Base-by-base conservation (phyloP, 1,140 invertebrate genomes). In the Neotoxoptera formosana region DNA sequence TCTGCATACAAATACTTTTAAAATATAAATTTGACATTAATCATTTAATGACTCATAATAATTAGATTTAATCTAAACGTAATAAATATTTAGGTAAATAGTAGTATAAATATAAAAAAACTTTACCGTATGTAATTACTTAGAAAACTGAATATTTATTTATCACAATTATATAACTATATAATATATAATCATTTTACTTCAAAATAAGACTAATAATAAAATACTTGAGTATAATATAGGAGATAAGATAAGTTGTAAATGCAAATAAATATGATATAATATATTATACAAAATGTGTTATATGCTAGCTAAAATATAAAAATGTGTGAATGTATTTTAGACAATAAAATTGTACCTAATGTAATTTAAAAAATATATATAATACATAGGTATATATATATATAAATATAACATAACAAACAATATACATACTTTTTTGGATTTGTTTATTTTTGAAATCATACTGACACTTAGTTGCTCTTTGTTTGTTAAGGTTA, bases 391-490 rank as follows among this genome's bases (percentile, higher is more conserved):
- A 89, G n/a, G n/a, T 89, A 89, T 14, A 53, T n/a, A n/a, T 23
- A 45, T 60, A 60, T 41, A 41, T 41, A 41, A 41, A 41, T 41
- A 41, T 41, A 41, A 41, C 4, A 23, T 45, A 4, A 90, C 23
- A 67, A 11, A 90, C 9, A 67, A 45, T 90, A 41, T 30, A 53
- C 91, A 86, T 86, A 93, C 91, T 93, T 93, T 93, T 86, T 93
- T 93, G 81, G 91, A 53, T 84, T 93, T 93, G 91, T 93, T 84
- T n/a, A 84, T 93, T 84, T 51, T 93, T 86, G 91, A 93, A 86
- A 86, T 93, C 91, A 93, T 93, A 93, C 47, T 93, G 91, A 53
- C 48, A 53, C 48, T 84, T 81, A 25, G n/a, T 34, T 11, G 34
- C 34, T 84, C 23, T 36, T 93, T 36, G 45, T 84, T 93, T 92